Evolutionary conservation across 1,140 invertebrate genomes (phyloP), one percentile per base, ranked within the genome.

Genomic region (Brachionus paranguensis): DNA sequence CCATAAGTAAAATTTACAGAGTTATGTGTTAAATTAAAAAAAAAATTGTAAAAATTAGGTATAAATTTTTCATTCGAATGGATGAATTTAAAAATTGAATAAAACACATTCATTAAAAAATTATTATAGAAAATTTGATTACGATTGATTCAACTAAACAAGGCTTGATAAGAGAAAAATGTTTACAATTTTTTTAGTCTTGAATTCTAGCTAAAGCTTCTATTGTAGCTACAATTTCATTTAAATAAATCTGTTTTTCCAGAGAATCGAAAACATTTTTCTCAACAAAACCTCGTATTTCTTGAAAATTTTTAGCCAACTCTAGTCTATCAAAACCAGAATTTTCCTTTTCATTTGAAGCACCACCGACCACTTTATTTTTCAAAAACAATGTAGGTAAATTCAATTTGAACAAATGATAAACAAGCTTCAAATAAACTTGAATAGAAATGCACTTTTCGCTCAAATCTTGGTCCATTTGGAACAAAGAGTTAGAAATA

Each of bases 311-410:
- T 27, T 37, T 33, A 3, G 3, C 27, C 7, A 79, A 29, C 27
- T 79, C 33, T 29, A 6, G 29, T 20, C 17, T 64, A 14, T 24
- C 33, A 14, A n/a, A 50, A 47, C 27, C 33, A 12, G 2, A 27
- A 50, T 27, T 50, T 27, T 45, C 12, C 1, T 20, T 10, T 20
- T 81, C 27, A 37, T n/a, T 81, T 41, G n/a, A 14, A 55, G 17
- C 27, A 45, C 7, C 17, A 64, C 20, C 10, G 8, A 53, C 2
- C n/a, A 37, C 14, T 81, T 64, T 60, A 37, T 12, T 17, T 24
- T 68, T 33, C n/a, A 81, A 68, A 64, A 81, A 81, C 53, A 81
- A 45, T 37, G 78, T 81, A 5, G 78, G 29, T 24, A 64, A 81
- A 27, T 81, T 64, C 5, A 81, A 14, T 17, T 81, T 81, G 1